Conservation (phyloP, 2,888 invertebrate genomes). For the Mimas tiliae region DNA sequence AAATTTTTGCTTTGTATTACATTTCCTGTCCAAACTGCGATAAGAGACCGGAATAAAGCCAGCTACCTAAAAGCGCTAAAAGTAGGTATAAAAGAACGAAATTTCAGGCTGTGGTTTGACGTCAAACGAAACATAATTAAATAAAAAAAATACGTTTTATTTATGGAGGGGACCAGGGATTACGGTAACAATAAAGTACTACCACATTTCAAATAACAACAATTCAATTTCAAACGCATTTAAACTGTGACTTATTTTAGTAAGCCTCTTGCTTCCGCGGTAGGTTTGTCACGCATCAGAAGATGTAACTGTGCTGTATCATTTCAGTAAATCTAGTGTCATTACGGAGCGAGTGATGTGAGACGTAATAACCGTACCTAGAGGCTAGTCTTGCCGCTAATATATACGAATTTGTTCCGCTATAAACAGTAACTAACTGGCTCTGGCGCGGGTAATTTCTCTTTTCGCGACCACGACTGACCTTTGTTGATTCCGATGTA, state of each 20-base stretch:
- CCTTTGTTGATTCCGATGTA: conserved; percentile 37
- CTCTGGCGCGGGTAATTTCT: conserved; percentile 46
- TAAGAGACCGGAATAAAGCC: background rate
- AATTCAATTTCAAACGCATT: conserved; percentile 8
- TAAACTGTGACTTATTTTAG: background rate
- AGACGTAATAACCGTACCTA: conserved; percentile 42
- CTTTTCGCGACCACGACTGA: conserved; percentile 48
- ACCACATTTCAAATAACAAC: background rate
- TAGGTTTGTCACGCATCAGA: conserved; percentile 19
- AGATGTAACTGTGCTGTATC: conserved; percentile 4
- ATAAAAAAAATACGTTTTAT: background rate
- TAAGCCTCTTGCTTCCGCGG: background rate
- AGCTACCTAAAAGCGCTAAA: background rate
- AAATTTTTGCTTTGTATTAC: conserved; percentile 13
- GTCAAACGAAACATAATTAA: background rate
- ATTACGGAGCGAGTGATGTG: conserved; percentile 53
- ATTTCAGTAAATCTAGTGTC: conserved; percentile 39
- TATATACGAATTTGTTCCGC: conserved; percentile 57
- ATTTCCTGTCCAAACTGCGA: conserved; percentile 10
- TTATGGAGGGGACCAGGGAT: background rate
- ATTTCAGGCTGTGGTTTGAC: background rate
- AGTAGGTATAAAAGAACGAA: background rate
- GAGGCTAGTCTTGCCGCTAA: conserved; percentile 47
- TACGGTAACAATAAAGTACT: background rate
- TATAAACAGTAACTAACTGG: conserved; percentile 35